phyloP scores from a whole-genome alignment of 1,140 invertebrate genomes.

The Brachionus angularis region DNA sequence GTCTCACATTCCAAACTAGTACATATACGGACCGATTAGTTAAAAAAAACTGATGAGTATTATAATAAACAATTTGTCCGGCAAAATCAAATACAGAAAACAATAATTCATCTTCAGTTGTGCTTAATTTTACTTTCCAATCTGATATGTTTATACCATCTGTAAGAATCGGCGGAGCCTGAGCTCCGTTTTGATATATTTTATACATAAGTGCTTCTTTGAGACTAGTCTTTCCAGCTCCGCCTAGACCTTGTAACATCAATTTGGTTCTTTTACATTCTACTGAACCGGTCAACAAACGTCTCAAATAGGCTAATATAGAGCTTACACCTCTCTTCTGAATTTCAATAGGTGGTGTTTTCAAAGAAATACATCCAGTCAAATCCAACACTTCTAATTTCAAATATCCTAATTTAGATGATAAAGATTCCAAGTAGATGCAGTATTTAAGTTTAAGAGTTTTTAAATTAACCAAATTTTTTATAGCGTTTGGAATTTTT shows the following conservation, averaged over 20 bases:
- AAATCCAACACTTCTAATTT: constrained; percentile 49
- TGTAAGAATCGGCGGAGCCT: constrained; percentile 48
- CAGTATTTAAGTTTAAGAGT: constrained; percentile 36
- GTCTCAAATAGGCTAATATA: constrained; percentile 51
- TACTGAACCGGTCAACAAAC: constrained; percentile 50
- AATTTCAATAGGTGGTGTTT: constrained; percentile 55
- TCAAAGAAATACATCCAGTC: constrained; percentile 50
- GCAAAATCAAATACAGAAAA: constrained; percentile 57
- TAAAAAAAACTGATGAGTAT: constrained; percentile 59
- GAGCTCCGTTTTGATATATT: constrained; percentile 29
- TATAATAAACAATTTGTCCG: constrained; percentile 58
- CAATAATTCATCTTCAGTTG: constrained; percentile 43
- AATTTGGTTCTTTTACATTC: constrained; percentile 55
- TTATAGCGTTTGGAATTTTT: constrained; percentile 31
- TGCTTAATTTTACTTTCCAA: constrained; percentile 47
- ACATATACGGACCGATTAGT: constrained; percentile 55
- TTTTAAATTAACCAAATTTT: constrained; percentile 35
- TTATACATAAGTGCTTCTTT: constrained; percentile 15
- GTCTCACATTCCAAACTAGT: constrained; percentile 55
- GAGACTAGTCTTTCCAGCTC: constrained; percentile 57
- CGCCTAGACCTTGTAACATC: constrained; percentile 57
- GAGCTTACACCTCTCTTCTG: constrained; percentile 50
- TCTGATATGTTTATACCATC: constrained; percentile 55
- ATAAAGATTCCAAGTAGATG: constrained; percentile 45
- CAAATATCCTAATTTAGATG: constrained; percentile 48